Base-by-base conservation (phyloP, 2,888 invertebrate species). In the Melolontha melolontha region DNA sequence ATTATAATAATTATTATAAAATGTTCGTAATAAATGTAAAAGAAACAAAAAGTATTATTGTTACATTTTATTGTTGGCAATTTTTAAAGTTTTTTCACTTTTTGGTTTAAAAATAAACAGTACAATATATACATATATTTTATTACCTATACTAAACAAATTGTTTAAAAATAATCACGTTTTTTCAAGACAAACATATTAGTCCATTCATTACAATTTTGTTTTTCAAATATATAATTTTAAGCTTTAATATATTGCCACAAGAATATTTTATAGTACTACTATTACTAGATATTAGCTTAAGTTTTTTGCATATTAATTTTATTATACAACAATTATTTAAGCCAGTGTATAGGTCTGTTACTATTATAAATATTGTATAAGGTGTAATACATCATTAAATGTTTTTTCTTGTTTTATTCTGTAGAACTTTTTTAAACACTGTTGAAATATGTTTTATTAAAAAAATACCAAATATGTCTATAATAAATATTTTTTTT, bases 1-100 rank as follows among this genome's bases (percentile, higher is more conserved):
- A 86, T 89, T 74, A 79, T 86, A 29, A 86, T 89, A 67, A 87
- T 90, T 73, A 81, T 83, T 67, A 86, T 72, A 73, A 69, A 75
- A 64, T 55, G 72, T 8, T 65, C 64, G n/a, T 54, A 68, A 49
- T 55, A 29, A 29, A 29, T 34, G 16, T 39, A 34, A 17, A 39
- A 6, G n/a, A 42, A 40, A 22, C 5, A 12, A 6, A 64, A 63
- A 52, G 29, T 64, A 64, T 50, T 52, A 29, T 51, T 64, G 42
- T 51, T 29, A 34, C 16, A 51, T 39, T 34, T 5, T 64, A 49
- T 71, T 55, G 55, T 55, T 65, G 65, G 65, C 65, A 55, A 44
- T 65, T 22, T 65, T 52, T 62, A 47, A 62, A 47, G 34, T 22
- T 22, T 22, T 22, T 22, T 49, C 14, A 62, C 16, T 62, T 8